A percentile compares a stretch with the other conserved stretches of the same genome.
phyloP scores from a whole-genome alignment of 2,888 invertebrate species.

The Ochropleura plecta region DNA sequence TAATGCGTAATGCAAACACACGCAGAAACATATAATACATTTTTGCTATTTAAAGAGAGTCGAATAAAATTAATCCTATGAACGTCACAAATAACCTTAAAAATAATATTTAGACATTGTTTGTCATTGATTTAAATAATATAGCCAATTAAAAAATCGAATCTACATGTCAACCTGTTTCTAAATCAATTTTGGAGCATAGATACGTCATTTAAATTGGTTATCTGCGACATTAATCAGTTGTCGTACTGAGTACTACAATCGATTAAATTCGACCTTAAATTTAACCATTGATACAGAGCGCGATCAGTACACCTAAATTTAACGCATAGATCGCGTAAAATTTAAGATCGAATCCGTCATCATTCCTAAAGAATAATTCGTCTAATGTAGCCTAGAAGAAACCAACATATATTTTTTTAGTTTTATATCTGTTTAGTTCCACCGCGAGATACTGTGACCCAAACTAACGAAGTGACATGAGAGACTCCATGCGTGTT shows the following conservation, averaged over 20 bases:
- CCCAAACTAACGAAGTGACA: slow-evolving; percentile 55
- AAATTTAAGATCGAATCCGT: no score
- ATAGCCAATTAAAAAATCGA: not conserved
- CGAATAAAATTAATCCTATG: not conserved
- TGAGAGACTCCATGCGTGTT: slow-evolving; percentile 68
- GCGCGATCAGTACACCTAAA: not conserved
- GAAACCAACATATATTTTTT: not conserved
- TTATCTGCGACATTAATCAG: not conserved
- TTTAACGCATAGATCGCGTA: no score
- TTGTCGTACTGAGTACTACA: slow-evolving; percentile 48
- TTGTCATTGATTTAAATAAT: slow-evolving; percentile 28
- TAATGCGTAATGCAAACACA: slow-evolving; percentile 14
- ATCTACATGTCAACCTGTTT: not conserved
- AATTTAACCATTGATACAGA: not conserved
- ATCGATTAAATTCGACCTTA: not conserved
- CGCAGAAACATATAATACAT: not conserved
- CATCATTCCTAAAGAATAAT: not conserved
- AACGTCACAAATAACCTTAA: slow-evolving; percentile 33
- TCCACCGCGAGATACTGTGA: slow-evolving; percentile 20
- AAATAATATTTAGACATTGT: slow-evolving; percentile 1
- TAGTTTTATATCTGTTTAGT: not conserved
- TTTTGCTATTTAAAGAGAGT: not conserved
- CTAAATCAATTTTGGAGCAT: not conserved
- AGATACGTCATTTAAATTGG: not conserved
- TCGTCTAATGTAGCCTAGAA: no score